Evolutionary conservation across 2,113 vertebrate species (phyloP).

Genomic region (Bostrychus sinensis): DNA sequence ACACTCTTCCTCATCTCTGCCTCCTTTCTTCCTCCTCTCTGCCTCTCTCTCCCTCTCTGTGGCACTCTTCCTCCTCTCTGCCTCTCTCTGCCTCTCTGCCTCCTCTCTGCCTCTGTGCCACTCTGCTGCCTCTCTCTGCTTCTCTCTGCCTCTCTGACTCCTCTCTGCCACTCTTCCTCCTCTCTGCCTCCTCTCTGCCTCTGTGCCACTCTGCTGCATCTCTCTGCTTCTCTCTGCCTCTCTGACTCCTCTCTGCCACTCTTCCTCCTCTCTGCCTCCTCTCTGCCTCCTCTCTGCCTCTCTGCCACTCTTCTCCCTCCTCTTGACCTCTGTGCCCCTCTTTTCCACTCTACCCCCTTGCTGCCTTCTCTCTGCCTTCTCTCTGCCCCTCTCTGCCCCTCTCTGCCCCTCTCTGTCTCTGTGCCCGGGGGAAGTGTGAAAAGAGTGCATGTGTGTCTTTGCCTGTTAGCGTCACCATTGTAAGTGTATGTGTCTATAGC

Average conservation of each 20-base stretch:
- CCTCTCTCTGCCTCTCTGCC: conserved; percentile 11
- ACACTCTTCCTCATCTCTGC: not conserved
- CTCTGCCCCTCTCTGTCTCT: no score
- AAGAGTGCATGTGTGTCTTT: conserved; percentile 67
- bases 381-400: no score
- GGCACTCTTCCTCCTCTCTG: conserved; percentile 60
- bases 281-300: not conserved
- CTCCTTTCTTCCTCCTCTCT: not conserved
- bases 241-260: not conserved
- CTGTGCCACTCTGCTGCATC: not conserved
- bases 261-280: not conserved
- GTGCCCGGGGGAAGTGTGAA: conserved; percentile 78
- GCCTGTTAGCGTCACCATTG: conserved; percentile 59
- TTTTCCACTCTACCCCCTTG: no score
- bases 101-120: not conserved
- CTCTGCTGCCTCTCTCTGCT: not conserved
- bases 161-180: not conserved
- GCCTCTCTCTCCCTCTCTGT: conserved; percentile 44
- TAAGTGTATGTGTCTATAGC: conserved; percentile 51
- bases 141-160: not conserved
- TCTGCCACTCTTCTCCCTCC: not conserved
- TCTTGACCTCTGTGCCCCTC: not conserved
- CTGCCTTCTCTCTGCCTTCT: no score
- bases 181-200: not conserved
- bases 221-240: not conserved